phyloP scores from a whole-genome alignment of 2,113 vertebrate genomes.

The Capra hircus region DNA sequence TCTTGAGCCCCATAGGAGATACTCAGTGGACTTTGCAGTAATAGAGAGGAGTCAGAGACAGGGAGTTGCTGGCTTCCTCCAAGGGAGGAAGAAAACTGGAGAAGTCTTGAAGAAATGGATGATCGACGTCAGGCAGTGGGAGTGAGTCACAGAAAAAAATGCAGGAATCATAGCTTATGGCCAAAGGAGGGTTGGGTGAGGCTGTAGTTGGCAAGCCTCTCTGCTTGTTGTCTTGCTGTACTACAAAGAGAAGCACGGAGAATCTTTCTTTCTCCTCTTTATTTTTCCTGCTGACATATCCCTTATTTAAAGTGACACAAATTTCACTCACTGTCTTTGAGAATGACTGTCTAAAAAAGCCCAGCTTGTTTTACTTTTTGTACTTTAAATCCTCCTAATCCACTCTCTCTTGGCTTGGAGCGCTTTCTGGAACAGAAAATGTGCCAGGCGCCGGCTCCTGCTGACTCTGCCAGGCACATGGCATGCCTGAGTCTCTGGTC shows the following conservation, averaged over 20 bases:
- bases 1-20: not conserved
- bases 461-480: conserved; percentile 65
- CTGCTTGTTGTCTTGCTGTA: not conserved
- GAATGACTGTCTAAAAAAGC: conserved; percentile 40
- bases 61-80: not conserved
- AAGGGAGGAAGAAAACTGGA: not conserved
- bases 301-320: conserved; percentile 50
- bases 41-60: not conserved
- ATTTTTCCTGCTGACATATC: not conserved
- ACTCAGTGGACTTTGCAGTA: accelerated
- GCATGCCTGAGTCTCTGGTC: conserved; percentile 48
- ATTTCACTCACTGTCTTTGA: conserved; percentile 51
- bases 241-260: not conserved
- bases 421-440: conserved; percentile 64
- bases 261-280: not conserved
- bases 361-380: conserved; percentile 54
- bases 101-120: not conserved
- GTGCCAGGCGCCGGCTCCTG: conserved; percentile 66
- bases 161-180: not conserved
- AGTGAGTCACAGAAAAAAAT: not conserved
- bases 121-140: not conserved
- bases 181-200: not conserved
- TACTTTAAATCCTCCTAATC: conserved; percentile 72
- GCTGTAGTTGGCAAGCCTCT: accelerated
- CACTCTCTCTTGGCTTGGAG: conserved; percentile 58